Evolutionary conservation across 2,888 invertebrate genomes (phyloP).

Genomic region (Marasmarcha lunaedactyla): DNA sequence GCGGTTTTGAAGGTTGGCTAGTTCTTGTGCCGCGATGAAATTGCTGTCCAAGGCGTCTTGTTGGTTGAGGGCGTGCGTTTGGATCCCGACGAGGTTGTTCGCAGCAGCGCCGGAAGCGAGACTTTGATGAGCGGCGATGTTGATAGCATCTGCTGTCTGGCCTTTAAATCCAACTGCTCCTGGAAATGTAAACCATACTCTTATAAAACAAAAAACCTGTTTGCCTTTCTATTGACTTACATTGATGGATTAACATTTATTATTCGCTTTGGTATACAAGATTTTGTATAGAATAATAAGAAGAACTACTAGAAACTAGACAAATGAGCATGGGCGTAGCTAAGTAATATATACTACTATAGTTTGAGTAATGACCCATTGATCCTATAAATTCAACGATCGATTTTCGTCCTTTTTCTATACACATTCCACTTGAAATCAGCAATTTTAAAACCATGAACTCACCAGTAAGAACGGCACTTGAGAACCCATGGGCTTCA

Average conservation of each 20-base stretch:
- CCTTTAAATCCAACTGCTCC: slow-evolving; percentile 59
- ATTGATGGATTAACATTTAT: background rate
- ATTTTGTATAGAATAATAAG: too few species aligned
- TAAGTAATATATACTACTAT: too few species aligned
- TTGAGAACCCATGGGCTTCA: slow-evolving; percentile 54
- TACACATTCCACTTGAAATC: too few species aligned
- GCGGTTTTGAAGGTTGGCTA: slow-evolving; percentile 18
- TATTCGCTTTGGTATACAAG: too few species aligned
- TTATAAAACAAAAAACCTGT: background rate
- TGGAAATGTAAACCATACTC: slow-evolving; percentile 19
- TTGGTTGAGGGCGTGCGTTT: slow-evolving; percentile 39
- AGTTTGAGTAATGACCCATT: too few species aligned
- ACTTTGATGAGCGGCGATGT: slow-evolving; percentile 59
- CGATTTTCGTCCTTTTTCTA: too few species aligned
- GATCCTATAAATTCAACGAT: too few species aligned
- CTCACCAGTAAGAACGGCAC: slow-evolving; percentile 48
- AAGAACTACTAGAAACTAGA: too few species aligned
- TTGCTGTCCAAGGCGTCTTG: slow-evolving; percentile 44
- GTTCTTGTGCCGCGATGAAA: slow-evolving; percentile 52
- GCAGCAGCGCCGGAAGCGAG: slow-evolving; percentile 54
- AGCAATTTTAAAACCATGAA: too few species aligned
- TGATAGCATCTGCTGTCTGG: slow-evolving; percentile 54
- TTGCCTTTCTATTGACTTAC: background rate
- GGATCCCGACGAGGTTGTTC: slow-evolving; percentile 55
- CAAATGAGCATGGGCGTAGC: too few species aligned